Base-by-base conservation (phyloP, 1,140 invertebrate species). In the Musca domestica region DNA sequence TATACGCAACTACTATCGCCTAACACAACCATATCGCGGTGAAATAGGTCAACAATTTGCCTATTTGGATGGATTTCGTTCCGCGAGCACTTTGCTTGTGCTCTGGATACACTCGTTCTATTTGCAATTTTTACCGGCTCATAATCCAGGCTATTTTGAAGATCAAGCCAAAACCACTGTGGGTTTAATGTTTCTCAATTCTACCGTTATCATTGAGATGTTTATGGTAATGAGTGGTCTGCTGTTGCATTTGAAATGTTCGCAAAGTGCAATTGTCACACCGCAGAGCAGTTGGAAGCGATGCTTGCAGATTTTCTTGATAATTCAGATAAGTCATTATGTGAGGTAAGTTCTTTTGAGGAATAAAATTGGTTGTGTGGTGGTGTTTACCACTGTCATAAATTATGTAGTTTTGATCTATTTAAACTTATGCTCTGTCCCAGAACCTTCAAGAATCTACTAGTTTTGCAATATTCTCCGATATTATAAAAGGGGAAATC, bases 201-300 rank as follows among this genome's bases (percentile, higher is more conserved):
- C 85, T 15, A 83, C 69, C 20, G 70, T 83, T 7, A 76, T 85
- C 4, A 84, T 85, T 12, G 83, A 85, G 68, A 84, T 84, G 2
- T 87, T 85, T 75, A 85, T 87, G 69, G 76, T 83, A 0, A 85
- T 87, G 77, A 85, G 84, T 63, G 81, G 81, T 10, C 85, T 86
- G 71, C 73, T 87, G 2, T 73, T 86, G 12, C 82, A 83, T 6
- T 83, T 85, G 66, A 85, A 85, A 64, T 83, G 86, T 61, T 69
- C 69, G 14, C n/a, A 80, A 23, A 81, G 14, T 72, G 75, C 71
- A 73, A 74, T 46, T 34, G 64, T 80, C 3, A 51, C 48, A 9
- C 48, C 56, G 1, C 58, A 56, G 7, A 68, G 76, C 0, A 41
- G 63, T 14, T 51, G 64, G 0, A 7, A 46, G 0, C 22, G 64